A percentile compares a stretch with the other conserved stretches of the same genome.
These are phyloP conservation scores for Metridium senile DNA, from an alignment of 92 coral and sea anemone species.

Conservation along the genomic window DNA sequence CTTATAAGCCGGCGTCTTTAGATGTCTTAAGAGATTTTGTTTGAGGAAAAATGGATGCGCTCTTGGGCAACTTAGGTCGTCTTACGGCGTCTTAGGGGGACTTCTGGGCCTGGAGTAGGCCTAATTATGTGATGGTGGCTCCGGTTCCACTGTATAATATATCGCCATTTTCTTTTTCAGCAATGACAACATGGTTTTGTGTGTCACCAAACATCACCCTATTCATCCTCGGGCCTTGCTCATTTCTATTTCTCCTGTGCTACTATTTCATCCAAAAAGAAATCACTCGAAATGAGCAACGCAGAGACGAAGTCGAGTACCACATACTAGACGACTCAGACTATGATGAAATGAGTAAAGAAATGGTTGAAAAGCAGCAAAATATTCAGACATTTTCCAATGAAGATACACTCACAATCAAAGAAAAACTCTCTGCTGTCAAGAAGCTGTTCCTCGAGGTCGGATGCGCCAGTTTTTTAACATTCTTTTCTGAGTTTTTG, in stretches of 20 bases:
- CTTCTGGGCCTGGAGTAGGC: too few relatives aligned
- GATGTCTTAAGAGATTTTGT: too few relatives aligned
- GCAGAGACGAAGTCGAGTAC: not conserved
- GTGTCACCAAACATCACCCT: slow-evolving; percentile 73
- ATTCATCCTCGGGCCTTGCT: slow-evolving; percentile 70
- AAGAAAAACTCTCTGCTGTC: slow-evolving; percentile 53
- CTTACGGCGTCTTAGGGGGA: too few relatives aligned
- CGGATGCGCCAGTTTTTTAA: slow-evolving; percentile 42
- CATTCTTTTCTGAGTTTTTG: slow-evolving; percentile 67
- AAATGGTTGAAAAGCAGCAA: not conserved
- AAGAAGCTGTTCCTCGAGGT: slow-evolving; percentile 44
- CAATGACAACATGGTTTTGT: slow-evolving; percentile 93
- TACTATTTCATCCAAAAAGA: slow-evolving; percentile 46
- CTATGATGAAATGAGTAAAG: not conserved
- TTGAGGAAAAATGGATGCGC: too few relatives aligned
- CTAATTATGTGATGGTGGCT: too few relatives aligned
- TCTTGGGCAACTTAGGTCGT: too few relatives aligned
- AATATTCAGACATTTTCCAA: not conserved
- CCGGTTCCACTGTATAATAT: too few relatives aligned
- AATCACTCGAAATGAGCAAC: not conserved
- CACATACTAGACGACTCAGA: not conserved
- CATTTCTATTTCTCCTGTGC: slow-evolving; percentile 68
- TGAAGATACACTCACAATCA: slow-evolving; percentile 39
- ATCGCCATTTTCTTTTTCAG: too few relatives aligned
- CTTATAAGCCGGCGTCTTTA: too few relatives aligned